Evolutionary conservation across 2,113 vertebrate genomes (phyloP).

Genomic region (Tor tambroides): DNA sequence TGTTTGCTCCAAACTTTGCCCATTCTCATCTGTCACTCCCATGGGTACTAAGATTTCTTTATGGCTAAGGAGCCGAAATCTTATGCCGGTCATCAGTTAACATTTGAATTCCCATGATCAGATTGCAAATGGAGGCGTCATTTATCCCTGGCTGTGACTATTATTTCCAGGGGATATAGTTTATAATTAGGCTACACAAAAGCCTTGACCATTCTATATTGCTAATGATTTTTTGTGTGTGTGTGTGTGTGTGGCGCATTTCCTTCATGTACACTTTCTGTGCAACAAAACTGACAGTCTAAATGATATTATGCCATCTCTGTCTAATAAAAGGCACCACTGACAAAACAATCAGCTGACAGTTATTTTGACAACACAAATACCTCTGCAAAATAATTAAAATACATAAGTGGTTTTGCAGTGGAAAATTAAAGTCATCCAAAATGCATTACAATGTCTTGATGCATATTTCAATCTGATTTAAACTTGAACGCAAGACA

Average conservation of each 20-base stretch:
- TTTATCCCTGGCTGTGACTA: neutral
- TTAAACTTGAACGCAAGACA: neutral
- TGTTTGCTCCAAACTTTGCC: slow-evolving; percentile 11
- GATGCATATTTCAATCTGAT: neutral
- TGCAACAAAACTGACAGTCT: neutral
- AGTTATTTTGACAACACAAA: neutral
- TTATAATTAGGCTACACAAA: neutral
- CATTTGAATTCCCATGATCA: neutral
- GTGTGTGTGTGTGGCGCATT: neutral
- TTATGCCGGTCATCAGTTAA: neutral
- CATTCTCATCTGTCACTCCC: slow-evolving; percentile 16
- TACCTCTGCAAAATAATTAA: neutral
- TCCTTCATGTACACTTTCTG: neutral
- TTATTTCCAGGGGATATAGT: neutral
- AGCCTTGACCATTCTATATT: neutral
- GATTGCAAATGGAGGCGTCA: neutral
- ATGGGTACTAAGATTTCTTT: neutral
- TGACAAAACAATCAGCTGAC: neutral
- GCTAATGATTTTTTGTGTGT: neutral
- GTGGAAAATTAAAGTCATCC: neutral
- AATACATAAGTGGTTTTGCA: too few relatives aligned
- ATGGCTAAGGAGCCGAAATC: neutral
- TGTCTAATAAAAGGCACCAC: neutral
- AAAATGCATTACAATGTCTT: too few relatives aligned
- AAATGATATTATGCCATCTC: neutral